Evolutionary conservation across 1,140 invertebrate genomes (phyloP).

Genomic region (Trichogramma pretiosum): DNA sequence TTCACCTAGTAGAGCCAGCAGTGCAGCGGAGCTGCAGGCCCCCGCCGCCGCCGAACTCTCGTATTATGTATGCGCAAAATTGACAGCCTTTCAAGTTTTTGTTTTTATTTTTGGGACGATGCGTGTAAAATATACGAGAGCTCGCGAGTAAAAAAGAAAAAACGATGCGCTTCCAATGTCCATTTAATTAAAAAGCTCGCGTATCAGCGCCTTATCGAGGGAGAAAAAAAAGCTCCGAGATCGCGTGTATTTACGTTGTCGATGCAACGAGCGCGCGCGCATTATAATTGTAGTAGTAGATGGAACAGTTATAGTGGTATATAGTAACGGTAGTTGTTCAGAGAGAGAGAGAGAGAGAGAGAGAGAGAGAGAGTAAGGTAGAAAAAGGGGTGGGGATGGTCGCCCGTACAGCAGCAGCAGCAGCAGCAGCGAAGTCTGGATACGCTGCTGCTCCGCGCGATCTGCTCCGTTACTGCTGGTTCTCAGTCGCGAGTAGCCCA

Average conservation of each 20-base stretch:
- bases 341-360: slow-evolving; percentile 8
- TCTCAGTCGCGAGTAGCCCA: no score
- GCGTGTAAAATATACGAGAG: slow-evolving; percentile 5
- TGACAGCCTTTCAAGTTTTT: not conserved
- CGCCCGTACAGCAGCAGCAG: slow-evolving; percentile 37
- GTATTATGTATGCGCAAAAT: no score
- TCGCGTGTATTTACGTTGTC: slow-evolving; percentile 8
- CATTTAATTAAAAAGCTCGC: no score
- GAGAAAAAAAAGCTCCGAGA: slow-evolving; percentile 1
- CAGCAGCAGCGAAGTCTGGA: slow-evolving; percentile 22
- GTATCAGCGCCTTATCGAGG: no score
- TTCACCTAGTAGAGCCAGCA: no score
- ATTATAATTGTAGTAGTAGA: no score
- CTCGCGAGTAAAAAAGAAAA: not conserved
- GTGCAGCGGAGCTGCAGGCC: not conserved
- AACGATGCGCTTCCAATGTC: not conserved
- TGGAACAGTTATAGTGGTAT: no score
- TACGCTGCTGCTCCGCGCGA: no score
- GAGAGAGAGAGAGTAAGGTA: slow-evolving; percentile 21
- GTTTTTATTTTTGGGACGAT: not conserved
- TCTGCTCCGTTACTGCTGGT: no score
- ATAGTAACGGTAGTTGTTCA: not conserved
- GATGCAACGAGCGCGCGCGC: slow-evolving; percentile 1
- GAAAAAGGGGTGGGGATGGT: slow-evolving; percentile 21
- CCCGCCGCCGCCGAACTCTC: not conserved